A percentile compares a stretch with the other conserved stretches of the same genome.
Conservation (phyloP, 2,888 invertebrate species). For the Laothoe populi region DNA sequence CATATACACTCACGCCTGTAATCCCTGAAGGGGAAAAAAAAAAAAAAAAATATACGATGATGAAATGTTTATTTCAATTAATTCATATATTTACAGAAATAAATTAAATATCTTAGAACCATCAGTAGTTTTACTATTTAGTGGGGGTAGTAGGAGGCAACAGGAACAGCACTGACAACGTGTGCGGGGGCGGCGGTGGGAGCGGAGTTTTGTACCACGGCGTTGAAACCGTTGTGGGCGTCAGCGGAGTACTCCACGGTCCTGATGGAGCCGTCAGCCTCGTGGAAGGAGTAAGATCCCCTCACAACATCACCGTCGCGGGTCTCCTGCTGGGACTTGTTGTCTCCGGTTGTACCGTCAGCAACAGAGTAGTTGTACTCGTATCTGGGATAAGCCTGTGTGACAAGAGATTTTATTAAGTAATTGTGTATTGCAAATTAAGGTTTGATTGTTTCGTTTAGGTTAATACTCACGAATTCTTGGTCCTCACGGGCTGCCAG, state of each 20-base stretch:
- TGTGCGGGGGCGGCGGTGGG: conserved; percentile 43
- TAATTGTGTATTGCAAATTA: background rate
- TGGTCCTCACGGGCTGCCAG: conserved; percentile 38
- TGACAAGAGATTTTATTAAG: background rate
- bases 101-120: too few species aligned
- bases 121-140: background rate
- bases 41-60: too few species aligned
- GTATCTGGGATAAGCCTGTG: conserved; percentile 74
- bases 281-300: conserved; percentile 82
- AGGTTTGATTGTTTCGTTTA: background rate
- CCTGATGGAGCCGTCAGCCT: conserved; percentile 78
- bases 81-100: too few species aligned
- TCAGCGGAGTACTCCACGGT: conserved; percentile 80
- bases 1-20: too few species aligned
- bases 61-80: too few species aligned
- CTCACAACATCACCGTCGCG: conserved; percentile 82
- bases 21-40: too few species aligned
- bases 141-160: conserved; percentile 43
- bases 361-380: conserved; percentile 74
- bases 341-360: conserved; percentile 77
- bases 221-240: conserved; percentile 70
- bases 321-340: conserved; percentile 76
- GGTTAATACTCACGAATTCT: conserved; percentile 35
- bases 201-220: conserved; percentile 55
- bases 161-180: conserved; percentile 38